Conservation (phyloP, 2,888 invertebrate species). For the Augiades crinisus region DNA sequence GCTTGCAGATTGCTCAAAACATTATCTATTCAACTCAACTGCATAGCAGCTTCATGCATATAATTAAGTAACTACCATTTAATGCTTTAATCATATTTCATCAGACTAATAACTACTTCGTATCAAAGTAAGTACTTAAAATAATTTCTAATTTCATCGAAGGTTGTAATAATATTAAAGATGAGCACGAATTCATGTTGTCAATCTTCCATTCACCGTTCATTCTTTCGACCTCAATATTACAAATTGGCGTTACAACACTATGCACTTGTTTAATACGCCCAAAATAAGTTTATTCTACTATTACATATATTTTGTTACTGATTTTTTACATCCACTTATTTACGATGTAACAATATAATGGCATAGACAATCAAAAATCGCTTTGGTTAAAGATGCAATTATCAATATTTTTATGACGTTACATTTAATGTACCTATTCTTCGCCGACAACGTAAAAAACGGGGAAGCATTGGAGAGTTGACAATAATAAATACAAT, state of each 20-base stretch:
- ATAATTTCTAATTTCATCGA: conserved; percentile 1
- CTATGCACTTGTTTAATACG: not conserved
- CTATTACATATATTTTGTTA: not conserved
- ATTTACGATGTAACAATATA: no score
- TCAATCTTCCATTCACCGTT: conserved; percentile 1
- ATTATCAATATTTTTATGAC: no score
- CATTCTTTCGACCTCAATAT: conserved; percentile 6
- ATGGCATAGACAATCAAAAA: no score
- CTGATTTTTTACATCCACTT: not conserved
- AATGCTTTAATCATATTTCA: not conserved
- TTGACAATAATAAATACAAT: no score
- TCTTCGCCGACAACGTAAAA: no score
- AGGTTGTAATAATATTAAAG: conserved; percentile 7
- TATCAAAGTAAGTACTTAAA: conserved; percentile 4
- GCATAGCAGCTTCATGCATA: not conserved
- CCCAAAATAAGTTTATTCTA: not conserved
- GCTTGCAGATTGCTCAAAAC: not conserved
- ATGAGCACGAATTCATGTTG: conserved; percentile 1
- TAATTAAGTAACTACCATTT: not conserved
- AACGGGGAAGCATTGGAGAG: no score
- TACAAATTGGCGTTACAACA: conserved; percentile 5
- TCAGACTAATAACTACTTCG: not conserved
- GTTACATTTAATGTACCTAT: no score
- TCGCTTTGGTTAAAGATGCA: no score
- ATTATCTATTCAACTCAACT: not conserved